Conservation (phyloP, 2,113 vertebrate species). For the Gymnorhina tibicen region DNA sequence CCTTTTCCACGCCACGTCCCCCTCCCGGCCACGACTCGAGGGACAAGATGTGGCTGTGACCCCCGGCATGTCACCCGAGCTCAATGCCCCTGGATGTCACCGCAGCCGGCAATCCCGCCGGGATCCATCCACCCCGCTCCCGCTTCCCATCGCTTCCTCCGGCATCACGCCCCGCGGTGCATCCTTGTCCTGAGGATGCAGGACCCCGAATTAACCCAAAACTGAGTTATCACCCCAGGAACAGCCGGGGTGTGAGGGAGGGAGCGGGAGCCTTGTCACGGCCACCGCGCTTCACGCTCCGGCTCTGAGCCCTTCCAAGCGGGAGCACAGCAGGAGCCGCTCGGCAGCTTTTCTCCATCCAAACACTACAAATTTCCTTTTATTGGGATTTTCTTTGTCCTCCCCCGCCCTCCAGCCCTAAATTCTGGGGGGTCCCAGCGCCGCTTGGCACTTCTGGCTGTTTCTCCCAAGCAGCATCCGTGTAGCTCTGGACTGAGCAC, state of each 20-base stretch:
- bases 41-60: not conserved
- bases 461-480: not conserved
- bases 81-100: not conserved
- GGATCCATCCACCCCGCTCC: not conserved
- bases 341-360: not conserved
- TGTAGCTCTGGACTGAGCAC: not conserved
- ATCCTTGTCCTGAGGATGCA: not conserved
- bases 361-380: not conserved
- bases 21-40: not conserved
- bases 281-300: not conserved
- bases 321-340: not conserved
- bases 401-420: not conserved
- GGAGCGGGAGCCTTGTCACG: not conserved
- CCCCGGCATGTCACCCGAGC: not conserved
- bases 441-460: accelerated
- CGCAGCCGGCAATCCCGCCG: not conserved
- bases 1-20: accelerated
- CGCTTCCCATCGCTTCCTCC: not conserved
- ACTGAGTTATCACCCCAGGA: not conserved
- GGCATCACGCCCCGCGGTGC: not conserved
- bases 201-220: not conserved
- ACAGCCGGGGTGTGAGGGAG: not conserved
- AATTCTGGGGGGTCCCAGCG: not conserved
- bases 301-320: not conserved
- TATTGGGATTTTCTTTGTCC: not conserved